These are phyloP conservation scores for Autographa gamma DNA, from an alignment of 2,888 invertebrate genomes.

Conservation along the genomic window DNA sequence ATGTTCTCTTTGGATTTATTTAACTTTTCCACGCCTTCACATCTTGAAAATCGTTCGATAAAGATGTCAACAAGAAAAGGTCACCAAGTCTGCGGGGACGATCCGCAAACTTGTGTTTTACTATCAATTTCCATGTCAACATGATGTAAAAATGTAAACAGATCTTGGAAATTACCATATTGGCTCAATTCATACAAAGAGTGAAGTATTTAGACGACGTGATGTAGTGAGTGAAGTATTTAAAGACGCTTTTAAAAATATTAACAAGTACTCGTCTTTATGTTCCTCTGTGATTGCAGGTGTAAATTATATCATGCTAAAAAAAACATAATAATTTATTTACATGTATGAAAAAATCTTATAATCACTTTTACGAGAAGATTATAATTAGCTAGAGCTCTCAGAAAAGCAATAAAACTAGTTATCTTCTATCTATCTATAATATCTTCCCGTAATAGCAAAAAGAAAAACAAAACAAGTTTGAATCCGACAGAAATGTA, in stretches of 20 bases:
- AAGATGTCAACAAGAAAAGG: conserved; percentile 86
- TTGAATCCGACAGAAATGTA: neutral
- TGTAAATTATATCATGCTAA: too few relatives aligned
- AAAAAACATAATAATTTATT: too few relatives aligned
- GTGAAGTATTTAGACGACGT: neutral
- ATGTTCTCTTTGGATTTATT: conserved; percentile 87
- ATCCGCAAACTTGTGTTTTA: conserved; percentile 65
- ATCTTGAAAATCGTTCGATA: conserved; percentile 85
- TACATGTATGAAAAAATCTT: too few relatives aligned
- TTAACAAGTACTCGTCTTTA: too few relatives aligned
- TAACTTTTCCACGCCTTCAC: conserved; percentile 86
- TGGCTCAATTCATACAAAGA: neutral
- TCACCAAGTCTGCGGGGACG: conserved; percentile 73
- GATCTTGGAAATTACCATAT: neutral
- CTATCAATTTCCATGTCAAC: conserved; percentile 57
- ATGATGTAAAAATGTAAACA: neutral
- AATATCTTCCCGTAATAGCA: neutral
- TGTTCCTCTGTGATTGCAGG: too few relatives aligned
- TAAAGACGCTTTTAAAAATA: neutral
- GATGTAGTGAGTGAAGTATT: too few relatives aligned
- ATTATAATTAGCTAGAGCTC: too few relatives aligned
- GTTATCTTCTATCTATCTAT: neutral
- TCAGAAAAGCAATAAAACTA: too few relatives aligned
- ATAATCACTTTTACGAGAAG: too few relatives aligned
- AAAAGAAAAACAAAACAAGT: neutral